Percentiles rank a stretch among this genome's conserved stretches.
phyloP scores from a whole-genome alignment of 2,797 vertebrate species.

The Periparus ater region DNA sequence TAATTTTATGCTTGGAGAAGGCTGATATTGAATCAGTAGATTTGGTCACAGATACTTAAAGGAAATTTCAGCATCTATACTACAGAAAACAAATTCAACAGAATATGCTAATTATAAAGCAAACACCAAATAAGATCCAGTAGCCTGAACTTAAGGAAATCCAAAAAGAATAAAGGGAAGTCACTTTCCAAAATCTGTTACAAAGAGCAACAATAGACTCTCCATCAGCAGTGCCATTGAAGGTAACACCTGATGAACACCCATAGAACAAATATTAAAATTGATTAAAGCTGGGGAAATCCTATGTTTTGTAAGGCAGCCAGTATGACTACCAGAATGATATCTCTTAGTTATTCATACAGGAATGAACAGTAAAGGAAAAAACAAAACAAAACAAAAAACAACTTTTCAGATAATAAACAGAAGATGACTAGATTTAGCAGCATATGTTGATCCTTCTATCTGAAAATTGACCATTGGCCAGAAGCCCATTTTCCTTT shows the following conservation, averaged over 20 bases:
- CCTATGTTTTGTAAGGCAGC: background rate
- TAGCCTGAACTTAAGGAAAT: background rate
- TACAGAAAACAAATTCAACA: background rate
- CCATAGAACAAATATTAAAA: background rate
- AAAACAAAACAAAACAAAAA: background rate
- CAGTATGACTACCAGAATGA: background rate
- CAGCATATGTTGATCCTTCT: background rate
- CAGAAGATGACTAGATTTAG: background rate
- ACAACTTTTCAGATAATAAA: background rate
- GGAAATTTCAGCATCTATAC: background rate
- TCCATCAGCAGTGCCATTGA: background rate
- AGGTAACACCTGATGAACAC: background rate
- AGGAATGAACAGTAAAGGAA: background rate
- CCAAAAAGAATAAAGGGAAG: background rate
- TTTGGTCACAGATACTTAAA: background rate
- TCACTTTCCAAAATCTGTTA: background rate
- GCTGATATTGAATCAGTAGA: background rate
- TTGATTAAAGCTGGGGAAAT: background rate
- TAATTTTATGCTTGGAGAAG: background rate
- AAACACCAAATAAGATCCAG: background rate
- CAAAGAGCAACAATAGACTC: background rate
- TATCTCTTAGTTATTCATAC: background rate
- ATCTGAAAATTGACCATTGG: background rate
- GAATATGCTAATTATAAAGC: background rate
- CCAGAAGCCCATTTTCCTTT: background rate